A percentile compares a stretch with the other conserved stretches of the same genome.
Evolutionary conservation across 2,888 invertebrate genomes (phyloP).

Genomic region (Phaonia tiefii): DNA sequence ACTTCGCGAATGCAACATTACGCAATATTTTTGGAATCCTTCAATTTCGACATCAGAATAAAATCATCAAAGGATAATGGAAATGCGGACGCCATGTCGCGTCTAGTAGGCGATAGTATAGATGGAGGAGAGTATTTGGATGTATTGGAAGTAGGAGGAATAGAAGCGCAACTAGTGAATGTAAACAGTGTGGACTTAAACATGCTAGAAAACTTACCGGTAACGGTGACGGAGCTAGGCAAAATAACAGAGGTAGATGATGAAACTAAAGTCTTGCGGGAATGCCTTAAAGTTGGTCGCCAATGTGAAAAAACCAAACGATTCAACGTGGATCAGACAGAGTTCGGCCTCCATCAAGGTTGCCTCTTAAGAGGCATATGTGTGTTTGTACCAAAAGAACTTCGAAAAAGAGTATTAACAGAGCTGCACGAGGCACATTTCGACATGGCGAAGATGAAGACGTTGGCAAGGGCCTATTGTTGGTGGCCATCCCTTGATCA

Average conservation of each 20-base stretch:
- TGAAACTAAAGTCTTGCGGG: not conserved
- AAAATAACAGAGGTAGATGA: slow-evolving; percentile 23
- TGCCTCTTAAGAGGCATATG: slow-evolving; percentile 38
- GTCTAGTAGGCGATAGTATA: too few species aligned
- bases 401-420: slow-evolving; percentile 57
- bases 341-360: slow-evolving; percentile 41
- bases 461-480: slow-evolving; percentile 67
- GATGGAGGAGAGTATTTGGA: too few species aligned
- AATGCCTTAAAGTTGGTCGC: not conserved
- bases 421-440: slow-evolving; percentile 64
- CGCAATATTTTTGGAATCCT: not conserved
- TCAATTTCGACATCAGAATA: not conserved
- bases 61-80: not conserved
- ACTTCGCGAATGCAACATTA: slow-evolving; percentile 32
- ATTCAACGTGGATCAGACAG: not conserved
- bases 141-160: too few species aligned
- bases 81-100: not conserved
- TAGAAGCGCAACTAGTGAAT: too few species aligned
- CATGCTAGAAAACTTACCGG: slow-evolving; percentile 37
- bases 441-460: slow-evolving; percentile 62
- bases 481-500: slow-evolving; percentile 66
- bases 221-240: slow-evolving; percentile 25
- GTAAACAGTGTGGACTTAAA: too few species aligned
- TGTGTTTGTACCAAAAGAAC: slow-evolving; percentile 10
- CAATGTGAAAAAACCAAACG: not conserved